Evolutionary conservation across 1,140 invertebrate genomes (phyloP).

Genomic region (Drosophila jambulina): DNA sequence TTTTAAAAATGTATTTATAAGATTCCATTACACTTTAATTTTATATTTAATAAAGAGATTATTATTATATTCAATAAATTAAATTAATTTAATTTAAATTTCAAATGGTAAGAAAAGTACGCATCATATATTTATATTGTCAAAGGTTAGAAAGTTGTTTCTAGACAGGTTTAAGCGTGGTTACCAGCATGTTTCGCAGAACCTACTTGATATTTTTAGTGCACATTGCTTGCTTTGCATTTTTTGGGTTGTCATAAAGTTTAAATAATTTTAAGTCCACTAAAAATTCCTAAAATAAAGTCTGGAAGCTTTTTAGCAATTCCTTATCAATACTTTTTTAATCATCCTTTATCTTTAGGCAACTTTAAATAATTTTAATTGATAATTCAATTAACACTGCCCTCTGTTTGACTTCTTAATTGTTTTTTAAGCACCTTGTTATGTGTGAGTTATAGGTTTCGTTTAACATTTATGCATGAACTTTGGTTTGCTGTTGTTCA

Average conservation of each 20-base stretch:
- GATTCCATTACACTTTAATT: constrained; percentile 4
- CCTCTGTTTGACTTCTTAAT: neutral
- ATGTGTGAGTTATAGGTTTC: constrained; percentile 12
- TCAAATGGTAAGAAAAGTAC: neutral
- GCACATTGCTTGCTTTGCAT: no score
- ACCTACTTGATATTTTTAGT: no score
- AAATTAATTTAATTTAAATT: no score
- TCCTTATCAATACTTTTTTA: neutral
- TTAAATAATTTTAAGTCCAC: no score
- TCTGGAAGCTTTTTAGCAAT: neutral
- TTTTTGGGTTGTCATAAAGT: no score
- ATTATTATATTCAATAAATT: neutral
- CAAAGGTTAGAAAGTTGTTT: no score
- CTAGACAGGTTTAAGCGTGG: no score
- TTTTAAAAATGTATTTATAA: neutral
- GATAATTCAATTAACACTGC: neutral
- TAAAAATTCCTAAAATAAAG: neutral
- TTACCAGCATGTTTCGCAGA: no score
- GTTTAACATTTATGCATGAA: constrained; percentile 19
- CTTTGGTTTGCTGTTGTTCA: constrained; percentile 8
- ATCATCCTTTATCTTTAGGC: neutral
- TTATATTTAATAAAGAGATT: neutral
- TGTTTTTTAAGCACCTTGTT: constrained; percentile 20
- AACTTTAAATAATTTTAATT: neutral
- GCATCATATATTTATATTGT: no score